A percentile compares a stretch with the other conserved stretches of the same genome.
Evolutionary conservation across 92 coral and sea anemone species (phyloP).

Genomic region (Paramuricea clavata): DNA sequence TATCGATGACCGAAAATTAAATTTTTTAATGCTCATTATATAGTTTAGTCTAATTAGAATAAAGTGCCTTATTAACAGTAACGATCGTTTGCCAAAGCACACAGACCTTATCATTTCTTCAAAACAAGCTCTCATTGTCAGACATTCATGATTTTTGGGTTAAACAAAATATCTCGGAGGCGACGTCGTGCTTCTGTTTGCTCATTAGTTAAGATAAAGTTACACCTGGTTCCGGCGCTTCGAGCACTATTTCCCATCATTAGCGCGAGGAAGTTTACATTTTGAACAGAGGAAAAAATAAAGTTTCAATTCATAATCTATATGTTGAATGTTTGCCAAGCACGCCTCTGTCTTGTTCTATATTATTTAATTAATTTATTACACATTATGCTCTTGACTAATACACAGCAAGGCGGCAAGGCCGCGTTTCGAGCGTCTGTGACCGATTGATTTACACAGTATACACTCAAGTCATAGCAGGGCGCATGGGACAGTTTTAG

Average conservation of each 20-base stretch:
- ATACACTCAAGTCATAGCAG: too few species aligned
- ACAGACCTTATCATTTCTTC: slow-evolving; percentile 5
- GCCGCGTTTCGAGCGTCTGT: too few species aligned
- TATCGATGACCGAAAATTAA: too few species aligned
- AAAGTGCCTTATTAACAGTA: neutral
- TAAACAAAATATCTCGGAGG: neutral
- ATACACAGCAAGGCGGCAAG: too few species aligned
- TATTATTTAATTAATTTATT: too few species aligned
- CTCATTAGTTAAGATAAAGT: slow-evolving; percentile 10
- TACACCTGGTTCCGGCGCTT: slow-evolving; percentile 31
- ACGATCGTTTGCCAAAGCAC: neutral
- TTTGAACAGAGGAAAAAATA: neutral
- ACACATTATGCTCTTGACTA: too few species aligned
- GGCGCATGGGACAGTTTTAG: too few species aligned
- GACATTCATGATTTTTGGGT: slow-evolving; percentile 13
- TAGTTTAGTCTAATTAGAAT: neutral
- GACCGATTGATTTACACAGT: too few species aligned
- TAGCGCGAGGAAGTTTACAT: neutral
- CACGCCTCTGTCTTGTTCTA: too few species aligned
- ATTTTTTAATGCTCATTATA: neutral
- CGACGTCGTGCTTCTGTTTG: slow-evolving; percentile 20
- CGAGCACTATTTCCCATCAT: neutral
- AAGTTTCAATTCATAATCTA: neutral
- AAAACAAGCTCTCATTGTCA: neutral
- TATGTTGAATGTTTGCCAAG: neutral